phyloP scores from a whole-genome alignment of 2,888 invertebrate species.

The Netelia fuscicornis region DNA sequence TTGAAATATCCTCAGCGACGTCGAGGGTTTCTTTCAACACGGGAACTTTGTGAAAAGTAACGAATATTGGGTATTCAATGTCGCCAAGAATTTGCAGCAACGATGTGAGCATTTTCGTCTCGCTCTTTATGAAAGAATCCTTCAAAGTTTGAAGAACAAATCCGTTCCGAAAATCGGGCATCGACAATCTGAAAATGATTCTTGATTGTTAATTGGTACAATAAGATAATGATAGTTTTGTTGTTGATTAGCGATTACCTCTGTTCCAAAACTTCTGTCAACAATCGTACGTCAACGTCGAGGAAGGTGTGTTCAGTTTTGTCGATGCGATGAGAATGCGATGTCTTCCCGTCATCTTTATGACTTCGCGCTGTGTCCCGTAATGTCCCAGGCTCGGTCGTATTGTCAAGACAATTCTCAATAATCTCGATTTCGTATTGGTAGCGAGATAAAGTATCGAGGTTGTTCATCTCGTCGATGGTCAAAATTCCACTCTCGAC shows the following conservation, averaged over 20 bases:
- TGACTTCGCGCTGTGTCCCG: conserved; percentile 12
- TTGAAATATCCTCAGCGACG: neutral
- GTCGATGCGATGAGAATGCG: neutral
- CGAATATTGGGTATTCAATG: conserved; percentile 73
- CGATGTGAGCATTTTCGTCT: conserved; percentile 66
- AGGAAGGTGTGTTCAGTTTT: conserved; percentile 68
- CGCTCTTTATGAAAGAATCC: conserved; percentile 74
- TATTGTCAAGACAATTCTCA: conserved; percentile 58
- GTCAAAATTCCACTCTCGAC: conserved; percentile 65
- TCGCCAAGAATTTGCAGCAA: conserved; percentile 75
- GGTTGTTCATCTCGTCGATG: conserved; percentile 69
- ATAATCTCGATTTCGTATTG: conserved; percentile 76
- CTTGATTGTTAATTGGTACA: too few species aligned
- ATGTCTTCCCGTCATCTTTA: conserved; percentile 56
- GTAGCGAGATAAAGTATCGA: conserved; percentile 74
- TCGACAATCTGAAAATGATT: conserved; percentile 71
- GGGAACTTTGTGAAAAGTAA: conserved; percentile 75
- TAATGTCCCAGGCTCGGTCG: neutral
- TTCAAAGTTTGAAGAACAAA: conserved; percentile 79
- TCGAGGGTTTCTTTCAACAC: too few species aligned
- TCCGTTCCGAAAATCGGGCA: conserved; percentile 74
- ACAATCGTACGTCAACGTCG: conserved; percentile 65
- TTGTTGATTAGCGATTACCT: conserved; percentile 69
- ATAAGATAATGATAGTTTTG: conserved; percentile 19
- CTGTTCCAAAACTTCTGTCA: conserved; percentile 74